Conservation (phyloP, 1,140 invertebrate species). For the Caenorhabditis remanei region DNA sequence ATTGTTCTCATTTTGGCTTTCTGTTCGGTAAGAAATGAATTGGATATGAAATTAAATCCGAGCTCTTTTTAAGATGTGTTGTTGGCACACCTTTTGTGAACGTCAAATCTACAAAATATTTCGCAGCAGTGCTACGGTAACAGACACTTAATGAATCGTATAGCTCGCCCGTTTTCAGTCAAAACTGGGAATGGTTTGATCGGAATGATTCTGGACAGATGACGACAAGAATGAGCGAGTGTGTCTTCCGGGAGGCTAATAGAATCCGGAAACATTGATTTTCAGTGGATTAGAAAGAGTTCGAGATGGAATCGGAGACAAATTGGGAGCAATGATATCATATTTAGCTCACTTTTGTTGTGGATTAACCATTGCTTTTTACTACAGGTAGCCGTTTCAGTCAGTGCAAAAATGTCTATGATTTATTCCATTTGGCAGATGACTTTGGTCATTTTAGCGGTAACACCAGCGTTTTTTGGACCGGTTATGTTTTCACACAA, state of each 20-base stretch:
- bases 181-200: background rate
- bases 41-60: background rate
- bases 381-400: no score
- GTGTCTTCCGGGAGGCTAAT: background rate
- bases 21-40: background rate
- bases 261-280: background rate
- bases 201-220: background rate
- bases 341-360: background rate
- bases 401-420: background rate
- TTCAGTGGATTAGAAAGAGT: background rate
- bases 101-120: background rate
- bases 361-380: background rate
- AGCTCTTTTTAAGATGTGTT: background rate
- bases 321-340: background rate
- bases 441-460: background rate
- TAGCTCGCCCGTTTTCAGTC: background rate
- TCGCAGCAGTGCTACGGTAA: background rate
- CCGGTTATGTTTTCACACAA: background rate
- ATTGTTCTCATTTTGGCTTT: background rate
- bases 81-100: slow-evolving; percentile 3
- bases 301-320: slow-evolving; percentile 3
- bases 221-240: background rate
- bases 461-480: background rate
- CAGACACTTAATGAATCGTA: background rate
- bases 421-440: background rate